Base-by-base conservation (phyloP, 2,888 invertebrate genomes). In the Sceliomorpha sp. region DNA sequence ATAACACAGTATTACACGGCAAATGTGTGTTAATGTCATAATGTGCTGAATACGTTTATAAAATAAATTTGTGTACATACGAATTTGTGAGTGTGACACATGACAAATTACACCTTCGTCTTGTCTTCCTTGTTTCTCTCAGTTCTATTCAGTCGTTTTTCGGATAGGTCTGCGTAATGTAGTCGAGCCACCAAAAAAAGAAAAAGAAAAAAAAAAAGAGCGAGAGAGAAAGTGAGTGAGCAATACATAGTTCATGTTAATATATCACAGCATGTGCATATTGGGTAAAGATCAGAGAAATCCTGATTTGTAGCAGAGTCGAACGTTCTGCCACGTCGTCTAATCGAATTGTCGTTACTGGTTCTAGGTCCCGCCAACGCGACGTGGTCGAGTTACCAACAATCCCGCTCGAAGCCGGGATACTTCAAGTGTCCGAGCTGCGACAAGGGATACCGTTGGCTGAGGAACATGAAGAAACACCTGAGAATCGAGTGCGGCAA, bases 401-500 rank as follows among this genome's bases (percentile, higher is more conserved):
- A 68, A 26, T 50, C 55, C 8, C 60, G 48, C 47, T 82, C 76
- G 44, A 78, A 75, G 15, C 84, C 85, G 0, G 87, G 87, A 6
- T 79, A 77, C 40, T 87, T 81, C 71, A 83, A 89, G 24, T 92
- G 92, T 76, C 89, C 89, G 0, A 89, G 89, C n/a, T 92, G 92
- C 78, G 88, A 89, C 32, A 91, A 91, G 75, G 86, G 86, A 32
- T 92, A 92, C 79, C 90, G 90, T 36, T 91, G 91, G 84, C 89
- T 91, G 68, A 90, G 91, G 74, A 91, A 91, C 76, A 88, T 92
- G 74, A 89, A 89, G 62, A 89, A 91, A 8, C 92, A 92, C 75
- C 76, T 91, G 72, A 89, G 90, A 59, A 90, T 90, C 74, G 91
- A 92, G 76, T 92, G 92, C 74, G 91, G 92, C 50, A 89, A 90